Percentiles rank a stretch among this genome's conserved stretches.
These are phyloP conservation scores for Scolopax rusticola DNA, from an alignment of 2,797 vertebrate species.

Conservation along the genomic window DNA sequence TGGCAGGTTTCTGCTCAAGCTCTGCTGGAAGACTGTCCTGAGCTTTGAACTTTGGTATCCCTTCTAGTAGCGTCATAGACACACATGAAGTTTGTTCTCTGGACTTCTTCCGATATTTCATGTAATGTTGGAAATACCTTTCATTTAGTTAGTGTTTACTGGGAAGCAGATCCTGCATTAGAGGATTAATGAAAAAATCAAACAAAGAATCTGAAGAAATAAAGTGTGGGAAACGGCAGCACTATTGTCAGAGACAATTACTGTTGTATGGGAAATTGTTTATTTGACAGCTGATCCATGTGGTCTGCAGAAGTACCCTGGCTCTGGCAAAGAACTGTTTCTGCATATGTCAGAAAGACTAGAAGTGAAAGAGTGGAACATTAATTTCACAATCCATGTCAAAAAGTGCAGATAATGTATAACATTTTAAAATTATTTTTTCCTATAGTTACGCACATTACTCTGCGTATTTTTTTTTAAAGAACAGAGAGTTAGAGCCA, in stretches of 20 bases:
- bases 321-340: not conserved
- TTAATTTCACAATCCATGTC: not conserved
- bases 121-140: not conserved
- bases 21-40: not conserved
- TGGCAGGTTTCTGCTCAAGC: not conserved
- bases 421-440: not conserved
- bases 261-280: accelerated
- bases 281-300: not conserved
- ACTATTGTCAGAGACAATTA: not conserved
- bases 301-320: not conserved
- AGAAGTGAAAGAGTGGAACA: not conserved
- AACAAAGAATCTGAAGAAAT: not conserved
- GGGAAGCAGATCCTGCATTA: not conserved
- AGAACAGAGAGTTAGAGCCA: not conserved
- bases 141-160: not conserved
- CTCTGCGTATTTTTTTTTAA: not conserved
- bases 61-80: not conserved
- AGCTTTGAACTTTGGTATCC: not conserved
- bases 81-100: not conserved
- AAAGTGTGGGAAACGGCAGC: not conserved
- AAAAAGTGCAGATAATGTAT: not conserved
- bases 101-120: not conserved
- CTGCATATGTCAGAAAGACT: not conserved
- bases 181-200: not conserved
- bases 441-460: not conserved